Conservation (phyloP, 2,797 vertebrate genomes). For the Artibeus lituratus region DNA sequence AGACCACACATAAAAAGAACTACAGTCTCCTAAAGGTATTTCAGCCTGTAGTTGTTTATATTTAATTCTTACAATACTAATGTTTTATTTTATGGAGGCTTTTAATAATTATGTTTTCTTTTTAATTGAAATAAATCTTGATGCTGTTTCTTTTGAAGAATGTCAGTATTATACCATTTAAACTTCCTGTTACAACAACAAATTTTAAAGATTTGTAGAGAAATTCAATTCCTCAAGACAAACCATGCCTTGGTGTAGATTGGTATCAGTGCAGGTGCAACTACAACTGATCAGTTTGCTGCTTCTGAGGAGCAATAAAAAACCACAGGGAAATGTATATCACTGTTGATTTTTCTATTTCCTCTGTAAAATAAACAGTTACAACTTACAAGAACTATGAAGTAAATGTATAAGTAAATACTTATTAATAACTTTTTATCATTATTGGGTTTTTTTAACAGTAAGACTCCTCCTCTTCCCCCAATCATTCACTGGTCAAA, state of each 20-base stretch:
- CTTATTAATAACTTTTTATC: conserved; percentile 52
- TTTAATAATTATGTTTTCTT: conserved; percentile 30
- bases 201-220: conserved; percentile 53
- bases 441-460: conserved; percentile 35
- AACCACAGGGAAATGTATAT: conserved; percentile 72
- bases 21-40: conserved; percentile 14
- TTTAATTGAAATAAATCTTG: conserved; percentile 46
- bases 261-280: conserved; percentile 74
- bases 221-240: conserved; percentile 56
- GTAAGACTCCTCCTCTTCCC: neutral
- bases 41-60: neutral
- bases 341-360: conserved; percentile 66
- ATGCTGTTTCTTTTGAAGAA: conserved; percentile 36
- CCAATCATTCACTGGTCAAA: conserved; percentile 39
- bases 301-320: conserved; percentile 64
- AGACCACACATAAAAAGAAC: neutral
- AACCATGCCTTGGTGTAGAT: conserved; percentile 58
- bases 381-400: conserved; percentile 56
- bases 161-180: conserved; percentile 9
- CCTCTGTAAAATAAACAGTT: conserved; percentile 67
- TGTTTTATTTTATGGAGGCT: conserved; percentile 4
- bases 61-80: neutral
- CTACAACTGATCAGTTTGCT: conserved; percentile 59
- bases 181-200: conserved; percentile 29
- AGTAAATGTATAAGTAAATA: conserved; percentile 42